Base-by-base conservation (phyloP, 1,140 invertebrate genomes). In the Macrosteles quadrilineatus region DNA sequence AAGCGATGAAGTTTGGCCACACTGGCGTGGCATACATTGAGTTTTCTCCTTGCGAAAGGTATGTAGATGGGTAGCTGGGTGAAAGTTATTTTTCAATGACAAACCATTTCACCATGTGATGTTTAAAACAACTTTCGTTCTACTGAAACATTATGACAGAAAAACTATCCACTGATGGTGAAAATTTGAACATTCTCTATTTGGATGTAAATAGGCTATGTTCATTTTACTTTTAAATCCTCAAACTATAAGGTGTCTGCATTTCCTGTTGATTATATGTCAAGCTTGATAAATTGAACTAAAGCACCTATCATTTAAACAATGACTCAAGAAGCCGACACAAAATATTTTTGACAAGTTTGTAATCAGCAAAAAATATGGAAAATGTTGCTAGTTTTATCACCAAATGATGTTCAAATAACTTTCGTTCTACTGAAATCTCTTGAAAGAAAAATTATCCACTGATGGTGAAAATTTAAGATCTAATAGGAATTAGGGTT, bases 41-140 rank as follows among this genome's bases (percentile, higher is more conserved):
- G 74, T 99, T 98, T 80, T 99, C 97, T 47, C 97, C 98, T 0
- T 94, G 93, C 82, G 98, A 99, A 85, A 95, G 95, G 83, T 90
- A 79, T 79, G 79, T 82, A 57, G n/a, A n/a, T n/a, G n/a, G 17
- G 30, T 64, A 12, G 19, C 25, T 27, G n/a, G 40, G n/a, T 43
- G 9, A 11, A 11, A 32, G 17, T 59, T 30, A 47, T 47, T 40
- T 43, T 43, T 43, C 40, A 11, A 43, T 43, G n/a, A n/a, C n/a
- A n/a, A 43, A 43, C n/a, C n/a, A n/a, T n/a, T 43, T 21, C 21
- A 21, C 47, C 47, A 50, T 9, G n/a, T 50, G 47, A 50, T 50
- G 47, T 50, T 50, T n/a, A 50, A 43, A 19, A 50, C 6, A 50
- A 50, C 47, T 50, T 50, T 50, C 47, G 47, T 50, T 50, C 47